A percentile compares a stretch with the other conserved stretches of the same genome.
Conservation (phyloP, 2,888 invertebrate species). For the Macropis europaea region DNA sequence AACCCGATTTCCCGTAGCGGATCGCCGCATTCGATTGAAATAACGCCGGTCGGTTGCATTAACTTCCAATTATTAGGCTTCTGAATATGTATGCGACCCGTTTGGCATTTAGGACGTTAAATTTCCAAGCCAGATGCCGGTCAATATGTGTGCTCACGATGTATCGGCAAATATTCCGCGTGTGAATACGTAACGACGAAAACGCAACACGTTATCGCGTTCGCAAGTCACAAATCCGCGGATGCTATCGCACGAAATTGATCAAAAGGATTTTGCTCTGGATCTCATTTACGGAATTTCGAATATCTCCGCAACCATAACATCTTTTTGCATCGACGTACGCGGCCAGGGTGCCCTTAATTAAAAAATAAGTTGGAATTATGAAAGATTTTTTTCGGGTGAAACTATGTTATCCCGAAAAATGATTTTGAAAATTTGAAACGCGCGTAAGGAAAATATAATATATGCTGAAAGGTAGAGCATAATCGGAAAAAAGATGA, state of each 20-base stretch:
- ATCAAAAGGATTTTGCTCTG: neutral
- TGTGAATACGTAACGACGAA: constrained; percentile 33
- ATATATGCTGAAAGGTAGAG: too few relatives aligned
- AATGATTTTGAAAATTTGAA: too few relatives aligned
- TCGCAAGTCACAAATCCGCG: neutral
- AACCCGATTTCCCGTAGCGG: too few relatives aligned
- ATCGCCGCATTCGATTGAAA: constrained; percentile 35
- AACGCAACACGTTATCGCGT: constrained; percentile 11
- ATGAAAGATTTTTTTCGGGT: too few relatives aligned
- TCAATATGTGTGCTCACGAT: constrained; percentile 33
- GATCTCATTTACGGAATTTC: too few relatives aligned
- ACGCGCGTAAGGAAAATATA: too few relatives aligned
- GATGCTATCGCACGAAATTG: neutral
- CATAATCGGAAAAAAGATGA: too few relatives aligned
- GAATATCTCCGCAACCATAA: too few relatives aligned
- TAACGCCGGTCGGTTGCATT: constrained; percentile 45
- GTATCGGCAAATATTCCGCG: constrained; percentile 38
- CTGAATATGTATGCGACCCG: constrained; percentile 55
- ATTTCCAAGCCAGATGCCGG: constrained; percentile 39
- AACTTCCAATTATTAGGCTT: constrained; percentile 56
- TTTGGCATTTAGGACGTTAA: constrained; percentile 44
- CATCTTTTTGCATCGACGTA: too few relatives aligned
- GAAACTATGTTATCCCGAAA: too few relatives aligned
- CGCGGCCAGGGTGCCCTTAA: too few relatives aligned
- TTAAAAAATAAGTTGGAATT: too few relatives aligned